These are phyloP conservation scores for Mohoua ochrocephala DNA, from an alignment of 2,113 vertebrate genomes.

Conservation along the genomic window DNA sequence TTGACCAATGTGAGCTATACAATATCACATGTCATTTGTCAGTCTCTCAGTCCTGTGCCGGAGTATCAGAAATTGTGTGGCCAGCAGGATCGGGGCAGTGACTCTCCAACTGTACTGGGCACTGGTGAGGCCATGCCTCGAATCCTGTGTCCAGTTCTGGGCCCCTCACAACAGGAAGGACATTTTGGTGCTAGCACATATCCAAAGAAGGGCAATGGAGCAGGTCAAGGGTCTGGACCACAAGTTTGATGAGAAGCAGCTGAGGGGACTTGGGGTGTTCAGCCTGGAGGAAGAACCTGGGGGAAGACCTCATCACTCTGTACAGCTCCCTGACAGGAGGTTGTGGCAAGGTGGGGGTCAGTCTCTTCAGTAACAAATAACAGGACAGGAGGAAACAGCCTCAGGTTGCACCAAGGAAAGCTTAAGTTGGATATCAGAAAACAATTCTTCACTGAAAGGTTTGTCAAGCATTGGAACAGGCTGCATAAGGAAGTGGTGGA, in stretches of 20 bases:
- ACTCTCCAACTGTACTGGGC: not conserved
- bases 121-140: rapidly evolving
- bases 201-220: not conserved
- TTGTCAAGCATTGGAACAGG: not conserved
- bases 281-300: not conserved
- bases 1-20: not conserved
- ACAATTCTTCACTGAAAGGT: not conserved
- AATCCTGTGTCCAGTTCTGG: not conserved
- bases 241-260: not conserved
- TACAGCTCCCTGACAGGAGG: not conserved
- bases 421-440: not conserved
- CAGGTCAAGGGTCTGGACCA: not conserved
- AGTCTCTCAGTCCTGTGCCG: not conserved
- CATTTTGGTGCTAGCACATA: not conserved
- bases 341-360: not conserved
- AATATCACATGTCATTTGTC: not conserved
- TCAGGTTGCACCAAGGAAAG: not conserved
- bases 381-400: not conserved
- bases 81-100: not conserved
- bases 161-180: not conserved
- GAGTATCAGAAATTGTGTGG: not conserved
- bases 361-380: not conserved
- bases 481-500: not conserved
- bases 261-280: not conserved
- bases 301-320: not conserved